These are phyloP conservation scores for Muscicapa striata DNA, from an alignment of 2,797 vertebrate species.

Conservation along the genomic window DNA sequence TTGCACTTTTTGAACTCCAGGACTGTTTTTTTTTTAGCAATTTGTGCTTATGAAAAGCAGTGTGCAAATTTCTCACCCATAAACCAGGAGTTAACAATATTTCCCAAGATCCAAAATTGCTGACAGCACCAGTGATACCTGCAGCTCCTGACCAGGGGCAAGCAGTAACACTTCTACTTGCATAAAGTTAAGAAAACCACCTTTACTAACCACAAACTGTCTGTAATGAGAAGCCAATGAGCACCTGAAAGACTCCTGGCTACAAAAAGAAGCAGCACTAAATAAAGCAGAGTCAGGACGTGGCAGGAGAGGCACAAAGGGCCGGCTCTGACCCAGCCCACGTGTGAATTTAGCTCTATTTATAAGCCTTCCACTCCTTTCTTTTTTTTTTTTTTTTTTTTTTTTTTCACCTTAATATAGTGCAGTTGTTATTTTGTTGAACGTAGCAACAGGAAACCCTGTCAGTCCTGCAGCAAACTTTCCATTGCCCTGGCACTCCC, in stretches of 20 bases:
- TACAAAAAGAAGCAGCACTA: neutral
- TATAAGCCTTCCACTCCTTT: slow-evolving; percentile 15
- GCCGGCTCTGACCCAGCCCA: neutral
- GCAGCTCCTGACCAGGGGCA: neutral
- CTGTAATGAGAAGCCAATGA: neutral
- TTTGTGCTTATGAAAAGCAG: neutral
- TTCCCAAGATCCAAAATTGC: neutral
- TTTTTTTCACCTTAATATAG: slow-evolving; percentile 45
- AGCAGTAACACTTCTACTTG: neutral
- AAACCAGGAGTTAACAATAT: neutral
- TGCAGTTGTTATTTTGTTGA: slow-evolving; percentile 63
- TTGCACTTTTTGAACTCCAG: neutral
- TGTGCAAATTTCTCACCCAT: neutral
- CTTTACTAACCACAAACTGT: slow-evolving; percentile 22
- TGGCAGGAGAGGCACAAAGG: neutral
- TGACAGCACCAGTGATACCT: neutral
- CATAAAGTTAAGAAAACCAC: neutral
- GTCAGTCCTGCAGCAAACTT: slow-evolving; percentile 67
- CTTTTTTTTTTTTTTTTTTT: neutral
- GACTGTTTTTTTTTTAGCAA: neutral
- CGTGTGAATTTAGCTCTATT: slow-evolving; percentile 54
- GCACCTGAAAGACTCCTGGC: slow-evolving; percentile 33
- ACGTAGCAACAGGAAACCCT: slow-evolving; percentile 74
- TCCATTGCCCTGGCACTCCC: slow-evolving; percentile 67
- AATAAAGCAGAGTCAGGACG: slow-evolving; percentile 24